These are phyloP conservation scores for Aelia acuminata DNA, from an alignment of 2,888 invertebrate genomes.

Conservation along the genomic window DNA sequence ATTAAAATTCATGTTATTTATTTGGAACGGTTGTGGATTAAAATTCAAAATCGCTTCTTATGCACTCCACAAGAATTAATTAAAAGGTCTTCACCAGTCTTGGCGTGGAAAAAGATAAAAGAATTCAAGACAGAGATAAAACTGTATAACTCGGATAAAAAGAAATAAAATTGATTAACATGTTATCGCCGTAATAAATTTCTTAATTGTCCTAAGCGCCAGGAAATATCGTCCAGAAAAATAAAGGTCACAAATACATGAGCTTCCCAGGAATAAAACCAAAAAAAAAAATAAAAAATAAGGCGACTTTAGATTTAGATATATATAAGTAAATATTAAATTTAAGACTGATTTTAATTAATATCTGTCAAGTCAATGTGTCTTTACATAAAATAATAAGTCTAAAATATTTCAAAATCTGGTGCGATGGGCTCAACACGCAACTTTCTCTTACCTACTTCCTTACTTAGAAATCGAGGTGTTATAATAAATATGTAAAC, in stretches of 20 bases:
- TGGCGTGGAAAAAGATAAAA: not conserved
- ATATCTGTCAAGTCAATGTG: no score
- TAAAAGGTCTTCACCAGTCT: not conserved
- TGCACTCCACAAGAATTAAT: not conserved
- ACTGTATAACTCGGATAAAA: not conserved
- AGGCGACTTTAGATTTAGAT: no score
- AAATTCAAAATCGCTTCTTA: not conserved
- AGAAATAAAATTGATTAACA: not conserved
- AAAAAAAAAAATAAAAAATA: no score
- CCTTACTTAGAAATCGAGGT: no score
- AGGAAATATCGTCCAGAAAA: not conserved
- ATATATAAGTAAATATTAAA: no score
- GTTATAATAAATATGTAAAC: no score
- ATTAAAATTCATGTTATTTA: not conserved
- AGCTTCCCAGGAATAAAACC: not conserved
- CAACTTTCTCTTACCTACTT: no score
- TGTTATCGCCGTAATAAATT: not conserved
- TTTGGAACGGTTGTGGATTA: not conserved
- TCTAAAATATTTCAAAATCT: no score
- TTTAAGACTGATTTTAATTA: no score
- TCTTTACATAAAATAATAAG: no score
- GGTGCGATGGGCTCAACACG: no score
- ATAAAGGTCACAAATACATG: not conserved
- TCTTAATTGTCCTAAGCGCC: not conserved
- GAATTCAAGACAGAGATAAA: not conserved